Base-by-base conservation (phyloP, 2,797 vertebrate species). In the Malacoraja senta region DNA sequence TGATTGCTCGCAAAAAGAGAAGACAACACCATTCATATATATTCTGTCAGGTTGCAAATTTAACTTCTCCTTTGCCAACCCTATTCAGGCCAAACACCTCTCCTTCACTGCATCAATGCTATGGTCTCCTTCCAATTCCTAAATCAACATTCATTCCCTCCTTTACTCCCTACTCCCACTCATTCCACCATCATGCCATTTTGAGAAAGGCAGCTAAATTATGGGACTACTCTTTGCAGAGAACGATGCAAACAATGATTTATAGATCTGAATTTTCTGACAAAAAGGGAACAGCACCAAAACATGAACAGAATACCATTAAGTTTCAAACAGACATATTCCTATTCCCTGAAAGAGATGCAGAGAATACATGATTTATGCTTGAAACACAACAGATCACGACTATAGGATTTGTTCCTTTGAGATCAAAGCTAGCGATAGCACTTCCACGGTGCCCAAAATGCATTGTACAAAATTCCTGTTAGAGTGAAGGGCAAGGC, bases 1-100 rank as follows among this genome's bases (percentile, higher is more conserved):
- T 95, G 93, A 93, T 94, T 94, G 95, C 94, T 95, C 95, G 94
- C 0, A 94, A 93, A 95, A 96, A 95, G 95, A 96, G 95, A 96
- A 94, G 94, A 94, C 95, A 95, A 71, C 26, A 90, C 95, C 94
- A 96, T 94, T 96, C 93, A 24, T 53, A 53, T 12, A 74, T 58
- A 9, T 76, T 38, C 26, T 92, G 4, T 76, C 21, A 3, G 10
- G 19, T 19, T 19, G 19, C 6, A 92, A 53, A 53, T 76, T 53
- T 17, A 76, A 26, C 80, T 1, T 17, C 38, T 21, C 38, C 35
- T 44, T 24, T 7, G 32, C n/a, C 38, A 26, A 9, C 35, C 3
- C 0, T 3, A 71, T 1, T 13, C 21, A 72, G 32, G 4, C 21
- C 35, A 91, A 74, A 91, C 19, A 26, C 21, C 10, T 91, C 35